Base-by-base conservation (phyloP, 2,888 invertebrate genomes). In the Cotesia congregata region DNA sequence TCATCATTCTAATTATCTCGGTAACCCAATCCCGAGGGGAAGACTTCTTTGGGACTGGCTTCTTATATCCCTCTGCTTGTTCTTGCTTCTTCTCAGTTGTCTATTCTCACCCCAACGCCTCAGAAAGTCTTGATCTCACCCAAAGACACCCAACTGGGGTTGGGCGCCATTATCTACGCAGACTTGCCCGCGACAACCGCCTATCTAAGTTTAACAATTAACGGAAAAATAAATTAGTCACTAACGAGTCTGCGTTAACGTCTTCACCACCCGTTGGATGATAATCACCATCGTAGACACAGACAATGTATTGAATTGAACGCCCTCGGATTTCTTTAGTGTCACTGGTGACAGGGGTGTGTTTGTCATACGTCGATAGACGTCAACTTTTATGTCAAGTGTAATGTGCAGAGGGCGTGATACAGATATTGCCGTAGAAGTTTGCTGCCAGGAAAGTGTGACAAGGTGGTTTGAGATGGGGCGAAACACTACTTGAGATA, bases 171-270 rank as follows among this genome's bases (percentile, higher is more conserved):
- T 79, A 81, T 82, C 81, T 80, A 83, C 85, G 84, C 80, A 85
- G 85, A 83, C 81, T 83, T 84, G 76, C 79, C 79, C 74, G 69
- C 80, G 83, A 84, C 86, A 83, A 88, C 88, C 88, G 86, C 87
- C 85, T 83, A 89, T 89, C 88, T 88, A 89, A 89, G 88, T 89
- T 89, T 89, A 86, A 89, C 89, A 89, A 89, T 89, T 89, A 89
- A 88, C 87, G 85, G 85, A 88, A 88, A 88, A 89, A 88, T 87
- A 86, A 88, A 88, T 88, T 88, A 87, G 87, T 88, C 87, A 85
- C 84, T 81, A 77, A 80, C 80, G 75, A 78, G 77, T 79, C 71
- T 41, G 5, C 3, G 12, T 15, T 71, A 15, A 60, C 39, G 30
- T 61, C 41, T 62, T 39, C 62, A n/a, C 15, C 39, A 61, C 39